phyloP scores from a whole-genome alignment of 1,140 invertebrate genomes.

The Nautilus pompilius region DNA sequence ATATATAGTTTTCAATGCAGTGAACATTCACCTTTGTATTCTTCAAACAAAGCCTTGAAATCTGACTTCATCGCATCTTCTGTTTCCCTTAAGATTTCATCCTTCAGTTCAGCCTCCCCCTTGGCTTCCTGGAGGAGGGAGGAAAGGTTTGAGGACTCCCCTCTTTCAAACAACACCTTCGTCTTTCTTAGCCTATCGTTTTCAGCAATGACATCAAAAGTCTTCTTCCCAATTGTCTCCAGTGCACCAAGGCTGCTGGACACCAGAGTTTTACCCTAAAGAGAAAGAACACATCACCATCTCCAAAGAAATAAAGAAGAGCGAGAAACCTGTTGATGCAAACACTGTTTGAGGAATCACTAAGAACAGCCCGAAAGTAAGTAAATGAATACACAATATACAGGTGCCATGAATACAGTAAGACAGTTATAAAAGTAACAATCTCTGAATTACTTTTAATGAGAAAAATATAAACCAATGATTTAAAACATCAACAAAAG shows the following conservation, averaged over 20 bases:
- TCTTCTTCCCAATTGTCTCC: constrained; percentile 89
- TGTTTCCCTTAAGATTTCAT: constrained; percentile 55
- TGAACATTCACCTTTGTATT: constrained; percentile 69
- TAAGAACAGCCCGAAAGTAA: neutral
- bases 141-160: constrained; percentile 62
- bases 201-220: constrained; percentile 87
- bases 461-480: neutral
- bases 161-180: constrained; percentile 64
- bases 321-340: neutral
- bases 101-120: constrained; percentile 70
- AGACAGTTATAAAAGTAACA: neutral
- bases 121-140: constrained; percentile 78
- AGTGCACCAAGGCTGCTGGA: constrained; percentile 81
- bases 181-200: constrained; percentile 76
- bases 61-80: constrained; percentile 66
- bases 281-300: constrained; percentile 14
- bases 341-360: neutral
- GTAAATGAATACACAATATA: neutral
- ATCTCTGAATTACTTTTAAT: neutral
- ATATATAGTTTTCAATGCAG: neutral
- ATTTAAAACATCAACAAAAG: no score
- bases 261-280: constrained; percentile 71
- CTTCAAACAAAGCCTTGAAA: constrained; percentile 82
- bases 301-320: neutral
- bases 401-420: neutral